phyloP scores from a whole-genome alignment of 1,140 invertebrate species.

The Eriosoma lanigerum region DNA sequence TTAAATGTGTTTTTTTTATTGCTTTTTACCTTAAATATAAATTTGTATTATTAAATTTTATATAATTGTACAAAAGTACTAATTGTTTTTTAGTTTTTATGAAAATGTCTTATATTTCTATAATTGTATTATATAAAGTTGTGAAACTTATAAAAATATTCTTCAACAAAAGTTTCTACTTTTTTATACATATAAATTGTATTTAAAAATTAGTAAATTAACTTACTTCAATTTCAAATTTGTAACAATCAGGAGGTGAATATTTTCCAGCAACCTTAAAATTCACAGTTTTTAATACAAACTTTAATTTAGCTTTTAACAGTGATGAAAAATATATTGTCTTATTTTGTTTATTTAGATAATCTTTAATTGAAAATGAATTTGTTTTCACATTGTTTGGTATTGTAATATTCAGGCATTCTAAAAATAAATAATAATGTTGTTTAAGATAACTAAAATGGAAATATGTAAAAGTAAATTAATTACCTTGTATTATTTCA shows the following conservation, averaged over 20 bases:
- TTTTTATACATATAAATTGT: no score
- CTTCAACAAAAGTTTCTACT: no score
- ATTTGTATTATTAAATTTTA: no score
- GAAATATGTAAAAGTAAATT: background rate
- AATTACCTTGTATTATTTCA: conserved; percentile 64
- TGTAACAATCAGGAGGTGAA: conserved; percentile 84
- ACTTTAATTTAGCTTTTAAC: conserved; percentile 70
- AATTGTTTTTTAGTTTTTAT: no score
- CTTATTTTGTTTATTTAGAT: conserved; percentile 65
- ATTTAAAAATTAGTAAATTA: no score
- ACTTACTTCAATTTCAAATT: conserved; percentile 71
- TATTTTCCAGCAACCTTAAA: conserved; percentile 81
- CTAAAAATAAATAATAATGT: conserved; percentile 54
- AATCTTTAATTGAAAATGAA: conserved; percentile 64
- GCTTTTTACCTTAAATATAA: no score
- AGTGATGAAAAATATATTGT: conserved; percentile 76
- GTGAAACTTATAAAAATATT: no score
- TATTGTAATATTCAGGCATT: conserved; percentile 54
- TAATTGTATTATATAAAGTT: no score
- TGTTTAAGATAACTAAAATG: background rate
- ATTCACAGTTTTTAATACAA: conserved; percentile 84
- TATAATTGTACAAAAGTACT: no score
- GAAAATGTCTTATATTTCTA: no score
- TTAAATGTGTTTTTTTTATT: no score
- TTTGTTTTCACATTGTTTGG: conserved; percentile 43